Evolutionary conservation across 2,888 invertebrate species (phyloP).

Genomic region (Rugalucina vietnamica): DNA sequence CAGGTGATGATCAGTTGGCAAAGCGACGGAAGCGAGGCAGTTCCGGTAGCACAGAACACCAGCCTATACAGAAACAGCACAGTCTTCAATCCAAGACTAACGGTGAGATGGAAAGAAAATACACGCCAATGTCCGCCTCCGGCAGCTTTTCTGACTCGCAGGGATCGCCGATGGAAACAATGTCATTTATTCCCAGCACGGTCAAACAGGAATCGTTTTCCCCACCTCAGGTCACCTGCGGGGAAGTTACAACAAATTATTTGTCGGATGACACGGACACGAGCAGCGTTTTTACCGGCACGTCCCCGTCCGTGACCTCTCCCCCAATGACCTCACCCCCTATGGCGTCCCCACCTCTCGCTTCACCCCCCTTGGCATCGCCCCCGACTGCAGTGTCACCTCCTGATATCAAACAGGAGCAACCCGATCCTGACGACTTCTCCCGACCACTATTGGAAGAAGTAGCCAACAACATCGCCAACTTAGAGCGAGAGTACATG

Average conservation of each 20-base stretch:
- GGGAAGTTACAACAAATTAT: constrained; percentile 53
- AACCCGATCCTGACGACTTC: constrained; percentile 54
- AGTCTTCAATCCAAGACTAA: background rate
- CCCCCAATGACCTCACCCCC: background rate
- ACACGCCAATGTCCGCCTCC: background rate
- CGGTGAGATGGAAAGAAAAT: background rate
- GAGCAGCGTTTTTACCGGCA: constrained; percentile 28
- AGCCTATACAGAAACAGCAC: background rate
- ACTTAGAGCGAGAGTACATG: constrained; percentile 62
- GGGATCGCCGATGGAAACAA: background rate
- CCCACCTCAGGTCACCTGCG: constrained; percentile 32
- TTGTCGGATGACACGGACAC: constrained; percentile 58
- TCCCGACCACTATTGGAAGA: constrained; percentile 56
- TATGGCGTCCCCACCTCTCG: background rate
- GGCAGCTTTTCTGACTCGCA: background rate
- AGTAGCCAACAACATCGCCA: constrained; percentile 58
- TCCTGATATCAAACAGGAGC: constrained; percentile 33
- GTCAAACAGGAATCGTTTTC: constrained; percentile 2
- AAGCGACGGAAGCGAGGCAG: constrained; percentile 67
- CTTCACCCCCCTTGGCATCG: constrained; percentile 16
- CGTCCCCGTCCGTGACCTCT: background rate
- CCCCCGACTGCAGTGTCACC: background rate
- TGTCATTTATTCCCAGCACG: background rate
- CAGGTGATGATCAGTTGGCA: constrained; percentile 71
- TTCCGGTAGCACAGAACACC: background rate